Evolutionary conservation across 1,140 invertebrate genomes (phyloP).

Genomic region (Philotrypesis tridentata): DNA sequence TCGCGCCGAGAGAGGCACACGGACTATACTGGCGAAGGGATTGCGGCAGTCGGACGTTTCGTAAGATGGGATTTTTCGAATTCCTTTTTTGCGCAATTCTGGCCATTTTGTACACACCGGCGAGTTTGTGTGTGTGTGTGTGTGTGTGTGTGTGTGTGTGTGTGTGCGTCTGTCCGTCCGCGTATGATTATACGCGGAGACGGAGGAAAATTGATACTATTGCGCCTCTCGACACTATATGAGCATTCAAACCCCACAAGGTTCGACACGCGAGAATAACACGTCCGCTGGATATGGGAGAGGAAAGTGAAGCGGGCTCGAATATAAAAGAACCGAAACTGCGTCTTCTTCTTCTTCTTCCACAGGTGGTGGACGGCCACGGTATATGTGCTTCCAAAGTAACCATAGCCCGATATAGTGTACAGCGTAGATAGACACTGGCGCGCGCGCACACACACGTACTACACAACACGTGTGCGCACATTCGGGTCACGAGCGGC

Average conservation of each 20-base stretch:
- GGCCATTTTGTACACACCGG: background rate
- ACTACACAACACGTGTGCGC: background rate
- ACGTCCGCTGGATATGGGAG: background rate
- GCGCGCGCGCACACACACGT: too few species aligned
- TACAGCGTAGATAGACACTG: background rate
- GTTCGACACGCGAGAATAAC: too few species aligned
- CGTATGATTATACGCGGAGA: too few species aligned
- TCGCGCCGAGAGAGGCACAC: background rate
- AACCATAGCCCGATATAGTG: background rate
- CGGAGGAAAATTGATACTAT: too few species aligned
- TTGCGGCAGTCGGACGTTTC: background rate
- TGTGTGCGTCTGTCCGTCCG: too few species aligned
- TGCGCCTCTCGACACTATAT: too few species aligned
- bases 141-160: too few species aligned
- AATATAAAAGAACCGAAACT: too few species aligned
- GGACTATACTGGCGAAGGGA: background rate
- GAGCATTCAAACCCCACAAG: too few species aligned
- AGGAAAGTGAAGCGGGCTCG: background rate
- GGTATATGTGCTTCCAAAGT: background rate
- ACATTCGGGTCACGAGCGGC: constrained; percentile 6
- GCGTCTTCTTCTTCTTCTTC: background rate
- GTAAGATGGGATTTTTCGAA: constrained; percentile 21
- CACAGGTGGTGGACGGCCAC: constrained; percentile 8
- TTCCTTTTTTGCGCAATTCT: constrained; percentile 34
- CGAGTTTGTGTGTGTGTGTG: too few species aligned